Evolutionary conservation across 37 sponge, comb jelly and placozoan species (phyloP), one percentile per base, ranked within the genome.

Genomic region (Diacarnus erythraeanus): DNA sequence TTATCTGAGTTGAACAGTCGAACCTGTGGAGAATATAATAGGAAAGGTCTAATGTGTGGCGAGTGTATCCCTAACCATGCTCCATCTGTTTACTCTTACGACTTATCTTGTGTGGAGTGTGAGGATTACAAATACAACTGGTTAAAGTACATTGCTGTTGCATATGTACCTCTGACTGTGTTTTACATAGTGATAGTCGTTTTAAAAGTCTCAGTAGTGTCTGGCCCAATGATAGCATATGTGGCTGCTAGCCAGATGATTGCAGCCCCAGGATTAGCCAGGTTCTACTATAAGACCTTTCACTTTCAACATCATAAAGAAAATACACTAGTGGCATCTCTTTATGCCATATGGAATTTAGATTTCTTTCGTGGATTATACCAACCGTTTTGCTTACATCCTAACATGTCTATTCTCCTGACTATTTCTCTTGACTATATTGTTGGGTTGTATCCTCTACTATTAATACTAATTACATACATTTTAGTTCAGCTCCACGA

Each of bases 141-240:
- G 70, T 35, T 47, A 40, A 68, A 57, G 59, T 80, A 80, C n/a
- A 6, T 70, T 34, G 38, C 27, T 42, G 30, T 56, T 31, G 67
- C 78, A 42, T 75, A 72, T 69, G 9, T 83, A 2, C 91, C 91
- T 33, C 27, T 83, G 23, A 86, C 87, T 2, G 5, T 83, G 0
- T 67, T 91, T n/a, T 74, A 82, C 41, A 27, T 81, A 21, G 23
- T 78, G 4, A 51, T 91, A 36, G n/a, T 91, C 22, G 22, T 91
- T 1, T 83, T 91, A 30, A 66, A 73, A 42, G 59, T 91, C 29
- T 18, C 39, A 31, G 39, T 69, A 3, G 35, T 8, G 4, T 69
- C 69, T 36, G 39, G 69, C 5, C 20, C 20, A 9, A 37, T 69
- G 69, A 3, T 31, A 6, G 36, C 6, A 4, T 69, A 69, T 36